A percentile compares a stretch with the other conserved stretches of the same genome.
phyloP scores from a whole-genome alignment of 2,797 vertebrate species.

The Lacerta viridis region DNA sequence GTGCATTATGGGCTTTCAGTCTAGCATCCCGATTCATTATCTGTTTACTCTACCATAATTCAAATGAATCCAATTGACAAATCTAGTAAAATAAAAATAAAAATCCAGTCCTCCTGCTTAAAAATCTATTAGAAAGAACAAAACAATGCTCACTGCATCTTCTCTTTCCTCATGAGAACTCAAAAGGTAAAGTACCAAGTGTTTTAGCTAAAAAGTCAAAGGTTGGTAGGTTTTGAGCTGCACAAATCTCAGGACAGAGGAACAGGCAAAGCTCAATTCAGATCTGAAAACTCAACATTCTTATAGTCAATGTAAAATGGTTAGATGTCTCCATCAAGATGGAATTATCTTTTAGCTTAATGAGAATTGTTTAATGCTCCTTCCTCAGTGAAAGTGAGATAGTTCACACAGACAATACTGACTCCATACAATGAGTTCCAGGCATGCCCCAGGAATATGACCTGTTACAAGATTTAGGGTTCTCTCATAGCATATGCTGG shows the following conservation, averaged over 20 bases:
- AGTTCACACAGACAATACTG: not conserved
- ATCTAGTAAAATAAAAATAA: not conserved
- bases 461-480: not conserved
- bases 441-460: not conserved
- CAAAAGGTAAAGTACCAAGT: not conserved
- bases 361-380: not conserved
- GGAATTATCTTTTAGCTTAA: not conserved
- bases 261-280: not conserved
- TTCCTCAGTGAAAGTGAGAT: not conserved
- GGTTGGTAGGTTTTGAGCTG: slow-evolving; percentile 18
- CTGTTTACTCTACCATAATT: slow-evolving; percentile 22
- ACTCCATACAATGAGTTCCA: not conserved
- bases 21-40: slow-evolving; percentile 7
- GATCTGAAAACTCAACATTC: not conserved
- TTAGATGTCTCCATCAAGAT: not conserved
- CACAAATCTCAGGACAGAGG: not conserved
- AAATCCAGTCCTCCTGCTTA: not conserved
- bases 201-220: slow-evolving; percentile 14
- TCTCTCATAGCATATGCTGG: not conserved
- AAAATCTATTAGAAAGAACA: not conserved
- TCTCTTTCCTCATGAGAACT: not conserved
- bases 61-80: not conserved
- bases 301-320: not conserved
- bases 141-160: not conserved
- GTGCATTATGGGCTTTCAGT: not conserved